phyloP scores from a whole-genome alignment of 2,888 invertebrate genomes.

The Dione juno region DNA sequence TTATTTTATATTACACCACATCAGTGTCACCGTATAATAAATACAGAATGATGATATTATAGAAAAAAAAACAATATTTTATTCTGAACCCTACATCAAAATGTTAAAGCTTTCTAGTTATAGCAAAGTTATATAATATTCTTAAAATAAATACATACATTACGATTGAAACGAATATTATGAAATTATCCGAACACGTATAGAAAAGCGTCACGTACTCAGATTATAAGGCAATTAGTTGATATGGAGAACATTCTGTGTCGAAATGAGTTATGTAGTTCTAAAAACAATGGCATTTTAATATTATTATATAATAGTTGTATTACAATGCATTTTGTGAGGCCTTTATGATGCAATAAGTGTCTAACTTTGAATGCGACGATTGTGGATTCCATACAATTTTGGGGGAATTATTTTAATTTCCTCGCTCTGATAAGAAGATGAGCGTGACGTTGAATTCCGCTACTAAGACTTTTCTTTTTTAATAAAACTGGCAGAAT shows the following conservation, averaged over 20 bases:
- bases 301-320: neutral
- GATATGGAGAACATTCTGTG: slow-evolving; percentile 53
- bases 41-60: too few relatives aligned
- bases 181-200: slow-evolving; percentile 59
- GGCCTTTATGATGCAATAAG: too few relatives aligned
- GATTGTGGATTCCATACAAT: too few relatives aligned
- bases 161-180: slow-evolving; percentile 46
- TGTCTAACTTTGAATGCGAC: too few relatives aligned
- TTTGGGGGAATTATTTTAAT: too few relatives aligned
- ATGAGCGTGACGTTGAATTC: too few relatives aligned
- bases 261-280: slow-evolving; percentile 38
- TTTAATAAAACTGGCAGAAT: too few relatives aligned
- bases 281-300: slow-evolving; percentile 1
- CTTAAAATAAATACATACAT: slow-evolving; percentile 11
- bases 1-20: too few relatives aligned
- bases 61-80: neutral
- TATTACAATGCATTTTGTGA: neutral
- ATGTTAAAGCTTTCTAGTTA: neutral
- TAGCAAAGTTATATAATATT: neutral
- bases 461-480: too few relatives aligned
- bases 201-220: slow-evolving; percentile 62
- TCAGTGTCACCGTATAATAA: too few relatives aligned
- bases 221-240: slow-evolving; percentile 69
- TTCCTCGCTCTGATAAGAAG: too few relatives aligned
- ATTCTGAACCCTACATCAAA: neutral